phyloP scores from a whole-genome alignment of 2,797 vertebrate species.

The Cephalopachus bancanus region DNA sequence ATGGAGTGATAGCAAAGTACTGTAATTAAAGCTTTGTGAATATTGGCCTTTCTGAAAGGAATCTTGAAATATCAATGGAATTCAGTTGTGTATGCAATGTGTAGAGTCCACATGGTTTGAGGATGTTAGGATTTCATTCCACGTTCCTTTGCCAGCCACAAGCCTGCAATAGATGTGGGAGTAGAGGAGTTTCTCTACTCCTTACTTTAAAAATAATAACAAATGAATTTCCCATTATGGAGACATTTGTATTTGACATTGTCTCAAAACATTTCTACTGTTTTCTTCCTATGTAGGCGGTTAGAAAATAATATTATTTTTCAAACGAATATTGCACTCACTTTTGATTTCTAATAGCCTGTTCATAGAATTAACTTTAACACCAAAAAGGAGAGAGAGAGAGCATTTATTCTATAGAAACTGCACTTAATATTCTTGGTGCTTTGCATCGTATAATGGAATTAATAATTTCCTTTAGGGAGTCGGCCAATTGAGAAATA shows the following conservation, averaged over 20 bases:
- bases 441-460: neutral
- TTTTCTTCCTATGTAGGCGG: neutral
- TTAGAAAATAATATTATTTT: slow-evolving; percentile 28
- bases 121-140: slow-evolving; percentile 49
- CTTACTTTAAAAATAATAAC: slow-evolving; percentile 38
- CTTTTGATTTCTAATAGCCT: neutral
- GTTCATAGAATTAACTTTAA: slow-evolving; percentile 55
- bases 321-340: neutral
- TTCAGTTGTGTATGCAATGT: slow-evolving; percentile 60
- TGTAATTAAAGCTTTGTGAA: slow-evolving; percentile 62
- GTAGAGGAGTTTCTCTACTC: slow-evolving; percentile 33
- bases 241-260: neutral
- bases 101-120: neutral
- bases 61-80: slow-evolving; percentile 76
- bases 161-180: slow-evolving; percentile 33
- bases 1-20: slow-evolving; percentile 65
- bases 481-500: neutral
- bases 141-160: slow-evolving; percentile 36
- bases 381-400: neutral
- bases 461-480: neutral
- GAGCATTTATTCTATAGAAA: slow-evolving; percentile 14
- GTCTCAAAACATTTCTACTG: slow-evolving; percentile 32
- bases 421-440: neutral
- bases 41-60: slow-evolving; percentile 73
- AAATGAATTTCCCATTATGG: neutral